These are phyloP conservation scores for Ciconia stormi DNA, from an alignment of 2,113 vertebrate genomes.

Conservation along the genomic window DNA sequence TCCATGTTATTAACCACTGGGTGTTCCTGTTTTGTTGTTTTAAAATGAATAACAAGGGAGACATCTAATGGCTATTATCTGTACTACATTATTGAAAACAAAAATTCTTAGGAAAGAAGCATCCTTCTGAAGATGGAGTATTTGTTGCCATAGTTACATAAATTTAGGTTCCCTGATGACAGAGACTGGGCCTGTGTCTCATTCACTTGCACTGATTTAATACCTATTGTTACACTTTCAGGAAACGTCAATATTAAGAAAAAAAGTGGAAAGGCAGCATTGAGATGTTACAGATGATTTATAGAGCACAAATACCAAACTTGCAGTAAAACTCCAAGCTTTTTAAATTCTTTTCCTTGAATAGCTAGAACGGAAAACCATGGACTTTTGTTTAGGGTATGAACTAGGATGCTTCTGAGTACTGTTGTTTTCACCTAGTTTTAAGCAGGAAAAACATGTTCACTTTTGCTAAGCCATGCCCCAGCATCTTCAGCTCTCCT, in stretches of 20 bases:
- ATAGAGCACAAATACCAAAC: not conserved
- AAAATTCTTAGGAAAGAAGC: not conserved
- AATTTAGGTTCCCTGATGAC: not conserved
- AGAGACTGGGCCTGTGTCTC: not conserved
- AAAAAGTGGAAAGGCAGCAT: not conserved
- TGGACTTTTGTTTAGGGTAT: not conserved
- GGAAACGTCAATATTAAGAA: not conserved
- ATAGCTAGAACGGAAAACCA: not conserved
- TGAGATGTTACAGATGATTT: not conserved
- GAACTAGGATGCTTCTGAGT: not conserved
- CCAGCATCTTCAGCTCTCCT: not conserved
- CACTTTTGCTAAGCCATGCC: not conserved
- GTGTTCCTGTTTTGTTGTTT: not conserved
- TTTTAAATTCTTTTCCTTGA: not conserved
- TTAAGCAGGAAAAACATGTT: not conserved
- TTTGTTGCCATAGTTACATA: not conserved
- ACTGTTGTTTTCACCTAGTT: not conserved
- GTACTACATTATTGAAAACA: not conserved
- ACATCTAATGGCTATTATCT: constrained; percentile 55
- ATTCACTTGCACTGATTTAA: not conserved
- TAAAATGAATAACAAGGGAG: not conserved
- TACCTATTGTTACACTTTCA: not conserved
- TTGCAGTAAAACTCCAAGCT: not conserved
- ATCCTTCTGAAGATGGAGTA: not conserved
- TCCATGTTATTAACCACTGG: fast-evolving